Evolutionary conservation across 1,140 invertebrate genomes (phyloP).

Genomic region (Drosophila auraria): DNA sequence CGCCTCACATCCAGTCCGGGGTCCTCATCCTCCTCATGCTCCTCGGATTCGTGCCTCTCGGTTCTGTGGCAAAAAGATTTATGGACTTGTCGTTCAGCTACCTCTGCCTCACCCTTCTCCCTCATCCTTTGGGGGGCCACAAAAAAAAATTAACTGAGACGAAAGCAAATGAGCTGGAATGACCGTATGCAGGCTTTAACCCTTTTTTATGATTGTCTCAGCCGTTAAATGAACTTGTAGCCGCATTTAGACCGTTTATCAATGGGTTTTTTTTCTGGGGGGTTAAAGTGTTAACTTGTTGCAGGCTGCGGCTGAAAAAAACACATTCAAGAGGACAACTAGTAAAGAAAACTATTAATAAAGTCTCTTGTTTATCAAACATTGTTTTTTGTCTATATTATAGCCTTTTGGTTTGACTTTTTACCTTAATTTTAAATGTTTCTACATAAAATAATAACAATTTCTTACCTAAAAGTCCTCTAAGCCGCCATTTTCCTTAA

Average conservation of each 20-base stretch:
- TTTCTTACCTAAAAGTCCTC: neutral
- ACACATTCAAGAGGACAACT: neutral
- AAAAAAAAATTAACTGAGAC: conserved; percentile 55
- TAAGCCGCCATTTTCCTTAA: neutral
- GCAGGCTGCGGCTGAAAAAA: conserved; percentile 19
- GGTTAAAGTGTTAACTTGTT: conserved; percentile 58
- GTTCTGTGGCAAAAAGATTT: conserved; percentile 76
- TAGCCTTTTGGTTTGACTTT: too few species aligned
- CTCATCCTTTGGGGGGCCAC: conserved; percentile 27
- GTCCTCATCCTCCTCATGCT: conserved; percentile 10
- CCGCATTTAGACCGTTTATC: conserved; percentile 21
- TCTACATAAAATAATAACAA: neutral
- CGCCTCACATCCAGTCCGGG: conserved; percentile 51
- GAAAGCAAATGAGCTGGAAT: conserved; percentile 67
- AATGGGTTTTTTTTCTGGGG: neutral
- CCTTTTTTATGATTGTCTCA: conserved; percentile 66
- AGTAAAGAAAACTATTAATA: neutral
- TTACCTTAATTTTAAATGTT: too few species aligned
- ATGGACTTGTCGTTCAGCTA: conserved; percentile 59
- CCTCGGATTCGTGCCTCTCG: conserved; percentile 3
- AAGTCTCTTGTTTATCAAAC: too few species aligned
- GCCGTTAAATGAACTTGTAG: conserved; percentile 65
- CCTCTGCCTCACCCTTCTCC: conserved; percentile 7
- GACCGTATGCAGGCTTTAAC: conserved; percentile 47
- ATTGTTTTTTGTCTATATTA: too few species aligned